Evolutionary conservation across 2,797 vertebrate genomes (phyloP).

Genomic region (Sphenodon punctatus): DNA sequence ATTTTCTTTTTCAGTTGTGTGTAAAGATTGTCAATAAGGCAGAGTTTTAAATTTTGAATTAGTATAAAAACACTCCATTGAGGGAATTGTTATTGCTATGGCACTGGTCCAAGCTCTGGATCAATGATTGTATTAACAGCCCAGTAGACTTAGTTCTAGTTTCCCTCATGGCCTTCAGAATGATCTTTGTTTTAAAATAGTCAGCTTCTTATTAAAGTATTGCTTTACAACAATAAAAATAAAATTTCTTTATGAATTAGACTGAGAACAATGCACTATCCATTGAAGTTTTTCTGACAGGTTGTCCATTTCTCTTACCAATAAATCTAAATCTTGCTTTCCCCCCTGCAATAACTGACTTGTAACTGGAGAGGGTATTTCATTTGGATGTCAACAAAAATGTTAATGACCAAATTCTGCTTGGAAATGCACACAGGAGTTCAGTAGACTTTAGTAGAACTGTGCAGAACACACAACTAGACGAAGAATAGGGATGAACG

Average conservation of each 20-base stretch:
- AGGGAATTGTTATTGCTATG: not conserved
- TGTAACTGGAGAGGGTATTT: not conserved
- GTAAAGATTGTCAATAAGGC: not conserved
- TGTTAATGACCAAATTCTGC: not conserved
- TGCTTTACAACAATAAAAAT: not conserved
- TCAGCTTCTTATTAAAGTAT: not conserved
- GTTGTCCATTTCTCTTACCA: not conserved
- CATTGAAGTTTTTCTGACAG: not conserved
- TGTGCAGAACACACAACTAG: not conserved
- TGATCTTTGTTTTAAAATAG: not conserved
- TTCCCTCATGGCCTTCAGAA: not conserved
- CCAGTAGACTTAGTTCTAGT: not conserved
- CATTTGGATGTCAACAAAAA: not conserved
- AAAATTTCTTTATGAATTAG: not conserved
- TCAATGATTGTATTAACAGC: not conserved
- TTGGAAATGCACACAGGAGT: not conserved
- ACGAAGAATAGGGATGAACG: constrained; percentile 3
- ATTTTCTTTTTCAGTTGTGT: not conserved
- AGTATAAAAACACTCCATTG: not conserved
- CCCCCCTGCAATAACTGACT: not conserved
- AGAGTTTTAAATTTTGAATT: not conserved
- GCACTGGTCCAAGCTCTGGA: not conserved
- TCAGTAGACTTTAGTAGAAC: not conserved
- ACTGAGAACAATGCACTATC: not conserved
- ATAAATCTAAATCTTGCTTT: not conserved